Base-by-base conservation (phyloP, 2,113 vertebrate species). In the Xenotilapia leptura region DNA sequence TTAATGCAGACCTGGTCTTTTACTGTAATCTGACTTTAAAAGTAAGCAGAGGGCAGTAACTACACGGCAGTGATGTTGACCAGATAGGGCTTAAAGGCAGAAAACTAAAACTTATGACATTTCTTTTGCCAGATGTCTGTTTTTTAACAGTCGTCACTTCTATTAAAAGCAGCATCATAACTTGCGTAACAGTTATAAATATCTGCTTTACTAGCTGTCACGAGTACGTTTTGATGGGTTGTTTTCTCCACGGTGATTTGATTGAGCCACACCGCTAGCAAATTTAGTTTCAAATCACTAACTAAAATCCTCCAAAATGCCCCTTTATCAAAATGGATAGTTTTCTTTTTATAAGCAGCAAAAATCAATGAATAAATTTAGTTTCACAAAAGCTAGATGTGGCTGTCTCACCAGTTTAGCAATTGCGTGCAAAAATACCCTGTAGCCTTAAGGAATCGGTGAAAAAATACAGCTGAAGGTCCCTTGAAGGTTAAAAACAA, bases 401-500 rank as follows among this genome's bases (percentile, higher is more conserved):
- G 9, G 49, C 55, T 38, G 33, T 65, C 83, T 47, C 8, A 15
- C 42, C 26, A 65, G 40, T 53, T 17, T 55, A 17, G 53, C 36
- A 54, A 36, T 55, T 55, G 49, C 3, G 79, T 58, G 15, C 54
- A 87, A 65, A 87, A 87, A 87, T 83, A 70, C 28, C 38, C 38
- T 38, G 15, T 14, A 33, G 53, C 62, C 83, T 70, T 36, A 45
- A 83, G 55, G 82, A 15, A 56, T 47, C 5, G 60, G 36, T 80
- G 80, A 23, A 45, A 83, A 91, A 79, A 70, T 55, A 82, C 14
- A 82, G 53, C 28, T 23, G 68, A 75, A 85, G 79, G 81, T 82
- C 42, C 58, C 70, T 89, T 21, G 82, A 88, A 89, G 86, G 87
- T 86, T 88, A 84, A 86, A 65, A 89, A 89, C 62, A 84, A 65